Conservation (phyloP, 2,888 invertebrate genomes). For the Tillus elongatus region DNA sequence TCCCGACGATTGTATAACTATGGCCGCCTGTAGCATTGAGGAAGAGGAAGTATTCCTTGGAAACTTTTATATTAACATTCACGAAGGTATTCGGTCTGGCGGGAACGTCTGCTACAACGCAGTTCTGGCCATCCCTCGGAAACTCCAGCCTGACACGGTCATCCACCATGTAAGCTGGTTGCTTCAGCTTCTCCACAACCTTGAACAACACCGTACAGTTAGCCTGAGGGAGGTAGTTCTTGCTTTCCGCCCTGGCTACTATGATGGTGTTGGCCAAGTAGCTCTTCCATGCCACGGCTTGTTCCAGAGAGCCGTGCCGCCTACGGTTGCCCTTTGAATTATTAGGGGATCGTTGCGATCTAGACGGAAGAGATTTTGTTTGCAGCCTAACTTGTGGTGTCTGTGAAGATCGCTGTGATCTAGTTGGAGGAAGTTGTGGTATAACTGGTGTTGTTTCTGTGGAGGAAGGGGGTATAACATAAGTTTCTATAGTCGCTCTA, state of each 20-base stretch:
- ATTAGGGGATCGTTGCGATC: constrained; percentile 25
- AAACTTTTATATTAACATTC: constrained; percentile 48
- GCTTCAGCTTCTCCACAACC: constrained; percentile 55
- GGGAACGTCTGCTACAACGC: constrained; percentile 25
- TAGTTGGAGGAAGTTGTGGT: constrained; percentile 14
- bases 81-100: constrained; percentile 39
- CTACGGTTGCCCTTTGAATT: constrained; percentile 19
- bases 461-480: no score
- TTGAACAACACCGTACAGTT: constrained; percentile 59
- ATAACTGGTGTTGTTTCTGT: constrained; percentile 5
- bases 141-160: constrained; percentile 47
- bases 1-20: constrained; percentile 49
- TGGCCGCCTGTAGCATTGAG: constrained; percentile 49
- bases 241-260: constrained; percentile 55
- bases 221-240: constrained; percentile 42
- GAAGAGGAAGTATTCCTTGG: constrained; percentile 52
- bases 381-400: constrained; percentile 5
- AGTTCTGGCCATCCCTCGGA: constrained; percentile 39
- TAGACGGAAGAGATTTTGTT: constrained; percentile 14
- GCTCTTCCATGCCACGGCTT: constrained; percentile 56
- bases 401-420: constrained; percentile 25
- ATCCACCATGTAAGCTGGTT: constrained; percentile 40
- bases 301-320: constrained; percentile 42
- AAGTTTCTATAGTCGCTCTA: no score
- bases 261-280: constrained; percentile 58